These are phyloP conservation scores for Harpalus rufipes DNA, from an alignment of 2,888 invertebrate species.

Conservation along the genomic window DNA sequence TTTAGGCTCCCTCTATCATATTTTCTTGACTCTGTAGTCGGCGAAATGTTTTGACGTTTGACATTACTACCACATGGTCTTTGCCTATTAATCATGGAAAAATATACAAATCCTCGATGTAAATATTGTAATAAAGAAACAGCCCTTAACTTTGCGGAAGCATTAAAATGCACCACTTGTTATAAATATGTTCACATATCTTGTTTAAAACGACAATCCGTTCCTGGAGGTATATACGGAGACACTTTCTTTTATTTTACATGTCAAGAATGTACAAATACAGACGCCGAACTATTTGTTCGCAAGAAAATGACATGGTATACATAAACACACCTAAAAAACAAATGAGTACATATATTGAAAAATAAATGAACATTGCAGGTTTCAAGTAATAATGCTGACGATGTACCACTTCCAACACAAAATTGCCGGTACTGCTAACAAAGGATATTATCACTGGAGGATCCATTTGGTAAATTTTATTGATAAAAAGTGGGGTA, in stretches of 20 bases:
- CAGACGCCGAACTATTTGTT: conserved; percentile 80
- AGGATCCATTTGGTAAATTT: conserved; percentile 90
- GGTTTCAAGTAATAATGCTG: conserved; percentile 86
- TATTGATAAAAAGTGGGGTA: conserved; percentile 88
- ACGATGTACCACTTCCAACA: conserved; percentile 88
- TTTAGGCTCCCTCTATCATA: too few relatives aligned
- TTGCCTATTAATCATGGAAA: conserved; percentile 42
- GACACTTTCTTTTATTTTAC: conserved; percentile 88
- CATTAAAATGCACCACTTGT: conserved; percentile 82
- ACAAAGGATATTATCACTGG: conserved; percentile 92
- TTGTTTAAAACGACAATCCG: conserved; percentile 83
- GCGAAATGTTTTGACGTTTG: conserved; percentile 9
- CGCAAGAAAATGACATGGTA: conserved; percentile 87
- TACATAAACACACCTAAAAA: conserved; percentile 68
- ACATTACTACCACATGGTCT: conserved; percentile 25
- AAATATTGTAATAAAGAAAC: conserved; percentile 81
- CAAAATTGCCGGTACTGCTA: conserved; percentile 86
- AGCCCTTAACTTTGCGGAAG: conserved; percentile 80
- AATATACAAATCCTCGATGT: conserved; percentile 75
- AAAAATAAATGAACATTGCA: conserved; percentile 73
- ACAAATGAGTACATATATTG: conserved; percentile 35
- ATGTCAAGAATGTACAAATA: conserved; percentile 83
- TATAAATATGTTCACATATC: conserved; percentile 81
- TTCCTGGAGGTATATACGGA: conserved; percentile 85
- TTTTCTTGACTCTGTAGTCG: too few relatives aligned